These are phyloP conservation scores for Coccyzus lansbergi DNA, from an alignment of 2,797 vertebrate species.

Conservation along the genomic window DNA sequence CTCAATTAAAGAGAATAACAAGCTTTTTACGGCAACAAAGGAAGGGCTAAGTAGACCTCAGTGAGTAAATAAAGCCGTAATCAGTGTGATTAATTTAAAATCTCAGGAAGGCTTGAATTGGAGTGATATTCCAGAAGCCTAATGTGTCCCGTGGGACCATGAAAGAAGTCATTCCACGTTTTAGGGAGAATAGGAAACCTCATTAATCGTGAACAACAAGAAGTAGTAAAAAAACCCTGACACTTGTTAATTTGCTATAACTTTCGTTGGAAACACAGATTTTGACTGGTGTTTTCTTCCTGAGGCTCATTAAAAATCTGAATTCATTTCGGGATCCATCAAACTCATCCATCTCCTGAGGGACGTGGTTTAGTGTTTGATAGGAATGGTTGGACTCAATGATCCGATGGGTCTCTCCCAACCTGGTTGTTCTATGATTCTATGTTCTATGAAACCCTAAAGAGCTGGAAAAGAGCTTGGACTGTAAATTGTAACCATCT, in stretches of 20 bases:
- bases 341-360: too few relatives aligned
- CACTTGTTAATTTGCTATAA: neutral
- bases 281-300: neutral
- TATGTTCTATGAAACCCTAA: too few relatives aligned
- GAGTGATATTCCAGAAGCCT: constrained; percentile 72
- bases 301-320: neutral
- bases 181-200: constrained; percentile 21
- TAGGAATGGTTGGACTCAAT: too few relatives aligned
- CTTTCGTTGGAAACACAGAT: neutral
- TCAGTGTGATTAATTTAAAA: constrained; percentile 80
- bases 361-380: too few relatives aligned
- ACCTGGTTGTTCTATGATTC: too few relatives aligned
- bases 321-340: neutral
- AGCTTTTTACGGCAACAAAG: constrained; percentile 78
- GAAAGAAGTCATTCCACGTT: constrained; percentile 33
- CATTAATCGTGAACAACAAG: constrained; percentile 56
- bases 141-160: constrained; percentile 53
- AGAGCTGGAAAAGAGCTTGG: constrained; percentile 17
- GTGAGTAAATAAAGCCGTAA: constrained; percentile 83
- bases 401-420: too few relatives aligned
- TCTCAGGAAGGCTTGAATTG: constrained; percentile 71
- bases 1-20: constrained; percentile 80
- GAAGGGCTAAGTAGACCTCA: constrained; percentile 72
- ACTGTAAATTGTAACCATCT: constrained; percentile 17
- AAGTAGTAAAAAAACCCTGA: neutral